These are phyloP conservation scores for Subanguina moxae DNA, from an alignment of 1,140 invertebrate genomes.

Conservation along the genomic window DNA sequence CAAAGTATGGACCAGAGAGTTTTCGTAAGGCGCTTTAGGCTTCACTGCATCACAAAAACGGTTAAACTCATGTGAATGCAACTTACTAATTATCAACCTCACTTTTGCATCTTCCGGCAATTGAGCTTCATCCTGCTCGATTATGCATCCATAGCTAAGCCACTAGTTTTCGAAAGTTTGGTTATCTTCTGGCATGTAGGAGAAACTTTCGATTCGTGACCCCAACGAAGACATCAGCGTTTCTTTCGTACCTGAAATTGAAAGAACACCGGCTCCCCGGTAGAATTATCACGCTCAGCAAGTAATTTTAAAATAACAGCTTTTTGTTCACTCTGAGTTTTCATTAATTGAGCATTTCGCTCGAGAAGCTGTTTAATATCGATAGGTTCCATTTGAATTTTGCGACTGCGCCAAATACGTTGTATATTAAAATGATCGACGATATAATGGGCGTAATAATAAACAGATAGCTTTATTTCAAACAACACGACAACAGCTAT, in stretches of 20 bases:
- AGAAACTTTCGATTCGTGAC: not conserved
- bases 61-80: not conserved
- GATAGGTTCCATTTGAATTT: no score
- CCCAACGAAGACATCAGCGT: slow-evolving; percentile 4
- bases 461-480: no score
- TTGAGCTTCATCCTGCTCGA: not conserved
- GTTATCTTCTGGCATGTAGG: not conserved
- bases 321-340: no score
- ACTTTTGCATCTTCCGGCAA: not conserved
- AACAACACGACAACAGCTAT: no score
- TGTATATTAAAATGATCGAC: no score
- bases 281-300: no score
- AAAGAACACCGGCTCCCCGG: no score
- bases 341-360: no score
- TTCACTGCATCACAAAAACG: slow-evolving; percentile 2
- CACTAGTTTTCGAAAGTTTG: not conserved
- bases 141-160: not conserved
- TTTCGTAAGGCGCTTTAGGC: slow-evolving; percentile 1
- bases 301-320: no score
- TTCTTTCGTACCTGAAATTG: not conserved
- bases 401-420: no score
- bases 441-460: no score
- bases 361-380: no score
- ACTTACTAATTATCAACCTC: not conserved
- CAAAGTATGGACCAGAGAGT: not conserved